Evolutionary conservation across 2,113 vertebrate species (phyloP).

Genomic region (Glaucomys volans): DNA sequence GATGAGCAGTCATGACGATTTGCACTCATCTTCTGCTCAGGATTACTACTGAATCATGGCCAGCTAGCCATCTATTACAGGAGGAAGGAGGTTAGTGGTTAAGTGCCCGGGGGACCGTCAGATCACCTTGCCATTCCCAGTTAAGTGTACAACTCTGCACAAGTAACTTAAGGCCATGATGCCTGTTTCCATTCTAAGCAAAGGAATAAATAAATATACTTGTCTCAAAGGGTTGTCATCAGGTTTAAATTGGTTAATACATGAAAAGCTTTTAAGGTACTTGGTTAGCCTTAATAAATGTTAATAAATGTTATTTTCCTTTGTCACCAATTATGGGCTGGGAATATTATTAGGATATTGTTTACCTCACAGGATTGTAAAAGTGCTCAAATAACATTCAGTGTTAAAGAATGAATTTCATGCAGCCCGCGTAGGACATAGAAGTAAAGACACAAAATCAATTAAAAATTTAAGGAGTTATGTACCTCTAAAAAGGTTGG

Average conservation of each 20-base stretch:
- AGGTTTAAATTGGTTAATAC: background rate
- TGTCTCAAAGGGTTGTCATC: background rate
- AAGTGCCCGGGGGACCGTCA: background rate
- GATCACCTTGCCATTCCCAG: accelerated
- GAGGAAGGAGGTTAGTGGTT: background rate
- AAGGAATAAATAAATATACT: background rate
- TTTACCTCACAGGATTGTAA: background rate
- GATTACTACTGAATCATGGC: background rate
- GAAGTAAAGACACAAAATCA: background rate
- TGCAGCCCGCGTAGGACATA: background rate
- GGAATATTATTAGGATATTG: background rate
- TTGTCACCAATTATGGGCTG: background rate
- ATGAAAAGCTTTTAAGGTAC: background rate
- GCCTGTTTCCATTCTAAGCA: background rate
- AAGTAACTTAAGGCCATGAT: background rate
- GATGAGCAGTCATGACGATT: background rate
- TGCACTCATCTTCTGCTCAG: background rate
- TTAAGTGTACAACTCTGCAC: background rate
- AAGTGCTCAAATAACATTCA: background rate
- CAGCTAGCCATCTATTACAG: background rate
- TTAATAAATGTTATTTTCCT: background rate
- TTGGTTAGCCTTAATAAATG: background rate
- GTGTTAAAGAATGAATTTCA: background rate
- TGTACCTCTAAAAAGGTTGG: background rate
- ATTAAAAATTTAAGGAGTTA: background rate